A percentile compares a stretch with the other conserved stretches of the same genome.
Evolutionary conservation across 2,113 vertebrate genomes (phyloP).

Genomic region (Regulus satrapa): DNA sequence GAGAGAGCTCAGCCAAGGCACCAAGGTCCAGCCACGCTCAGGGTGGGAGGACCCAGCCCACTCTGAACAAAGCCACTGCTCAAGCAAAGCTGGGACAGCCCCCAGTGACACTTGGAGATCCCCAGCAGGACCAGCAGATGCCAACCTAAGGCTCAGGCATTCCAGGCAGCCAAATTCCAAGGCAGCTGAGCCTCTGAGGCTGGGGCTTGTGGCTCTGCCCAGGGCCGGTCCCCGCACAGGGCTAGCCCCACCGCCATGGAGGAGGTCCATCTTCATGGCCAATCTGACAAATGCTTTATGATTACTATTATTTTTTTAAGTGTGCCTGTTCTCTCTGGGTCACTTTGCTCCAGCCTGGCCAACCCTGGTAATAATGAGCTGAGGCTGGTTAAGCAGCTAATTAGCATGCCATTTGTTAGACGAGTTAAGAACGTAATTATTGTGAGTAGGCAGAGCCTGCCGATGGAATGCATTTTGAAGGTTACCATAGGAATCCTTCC

Average conservation of each 20-base stretch:
- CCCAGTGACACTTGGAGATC: fast-evolving
- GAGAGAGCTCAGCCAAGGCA: background rate
- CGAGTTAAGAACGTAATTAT: slow-evolving; percentile 91
- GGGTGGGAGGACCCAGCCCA: background rate
- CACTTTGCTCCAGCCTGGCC: slow-evolving; percentile 57
- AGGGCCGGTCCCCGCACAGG: background rate
- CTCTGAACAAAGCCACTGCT: background rate
- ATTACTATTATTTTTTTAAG: slow-evolving; percentile 41
- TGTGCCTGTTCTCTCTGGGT: slow-evolving; percentile 37
- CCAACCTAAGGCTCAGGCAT: fast-evolving
- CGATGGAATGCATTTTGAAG: slow-evolving; percentile 78
- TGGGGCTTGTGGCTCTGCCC: background rate
- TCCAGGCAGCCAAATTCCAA: fast-evolving
- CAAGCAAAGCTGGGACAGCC: fast-evolving
- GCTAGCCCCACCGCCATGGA: background rate
- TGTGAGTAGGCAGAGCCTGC: slow-evolving; percentile 69
- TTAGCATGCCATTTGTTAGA: slow-evolving; percentile 85
- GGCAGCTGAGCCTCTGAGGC: background rate
- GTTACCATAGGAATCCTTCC: slow-evolving; percentile 84
- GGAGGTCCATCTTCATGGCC: slow-evolving; percentile 14
- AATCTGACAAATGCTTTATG: slow-evolving; percentile 30
- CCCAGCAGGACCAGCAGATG: fast-evolving
- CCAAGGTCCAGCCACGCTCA: background rate
- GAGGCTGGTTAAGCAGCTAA: slow-evolving; percentile 78
- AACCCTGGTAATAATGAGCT: slow-evolving; percentile 61